These are phyloP conservation scores for Mobula birostris DNA, from an alignment of 2,113 vertebrate species.

Conservation along the genomic window DNA sequence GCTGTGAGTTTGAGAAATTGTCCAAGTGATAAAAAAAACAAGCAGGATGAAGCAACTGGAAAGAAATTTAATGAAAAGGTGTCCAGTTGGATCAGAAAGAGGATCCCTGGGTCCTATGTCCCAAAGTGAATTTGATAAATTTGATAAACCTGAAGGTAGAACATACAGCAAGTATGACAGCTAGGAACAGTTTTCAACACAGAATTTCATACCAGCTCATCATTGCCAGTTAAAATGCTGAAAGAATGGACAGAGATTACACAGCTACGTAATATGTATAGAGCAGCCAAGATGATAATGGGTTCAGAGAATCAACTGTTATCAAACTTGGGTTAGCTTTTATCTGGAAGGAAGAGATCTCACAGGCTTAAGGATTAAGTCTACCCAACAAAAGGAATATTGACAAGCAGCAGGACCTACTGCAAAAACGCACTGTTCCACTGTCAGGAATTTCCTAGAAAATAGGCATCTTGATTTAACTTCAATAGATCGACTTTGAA, in stretches of 20 bases:
- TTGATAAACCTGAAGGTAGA: neutral
- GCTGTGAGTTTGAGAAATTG: constrained; percentile 6
- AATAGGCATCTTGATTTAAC: neutral
- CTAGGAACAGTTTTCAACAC: neutral
- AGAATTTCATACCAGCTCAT: neutral
- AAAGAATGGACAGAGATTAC: neutral
- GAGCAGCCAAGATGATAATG: neutral
- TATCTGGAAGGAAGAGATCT: neutral
- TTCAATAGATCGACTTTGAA: neutral
- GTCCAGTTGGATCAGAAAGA: neutral
- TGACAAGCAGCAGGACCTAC: neutral
- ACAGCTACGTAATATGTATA: neutral
- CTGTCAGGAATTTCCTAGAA: neutral
- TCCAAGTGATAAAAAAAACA: neutral
- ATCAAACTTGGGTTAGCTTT: neutral
- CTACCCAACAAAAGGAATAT: neutral
- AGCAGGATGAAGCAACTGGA: neutral
- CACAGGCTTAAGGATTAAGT: neutral
- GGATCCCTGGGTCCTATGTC: neutral
- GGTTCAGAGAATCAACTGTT: neutral
- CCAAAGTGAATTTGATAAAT: neutral
- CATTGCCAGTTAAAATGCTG: neutral
- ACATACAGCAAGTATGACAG: neutral
- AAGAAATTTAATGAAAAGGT: neutral
- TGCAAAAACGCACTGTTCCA: neutral